These are phyloP conservation scores for Parnassius orleans DNA, from an alignment of 2,888 invertebrate species.

Conservation along the genomic window DNA sequence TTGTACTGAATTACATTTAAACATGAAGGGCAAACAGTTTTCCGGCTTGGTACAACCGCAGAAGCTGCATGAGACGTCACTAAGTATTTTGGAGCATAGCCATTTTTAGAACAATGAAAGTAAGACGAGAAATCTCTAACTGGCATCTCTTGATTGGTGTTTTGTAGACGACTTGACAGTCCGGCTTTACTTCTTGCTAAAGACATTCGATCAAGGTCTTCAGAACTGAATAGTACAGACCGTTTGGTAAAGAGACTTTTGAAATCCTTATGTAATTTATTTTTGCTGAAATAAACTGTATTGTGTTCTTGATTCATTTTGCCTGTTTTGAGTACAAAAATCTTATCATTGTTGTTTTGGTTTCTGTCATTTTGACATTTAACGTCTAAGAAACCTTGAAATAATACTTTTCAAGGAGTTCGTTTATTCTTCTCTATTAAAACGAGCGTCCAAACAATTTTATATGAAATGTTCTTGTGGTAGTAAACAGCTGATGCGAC, in stretches of 20 bases:
- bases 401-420: constrained; percentile 15
- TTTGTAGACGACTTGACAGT: background rate
- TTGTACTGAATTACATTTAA: background rate
- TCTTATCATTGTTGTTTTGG: constrained; percentile 25
- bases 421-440: constrained; percentile 30
- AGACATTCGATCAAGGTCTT: constrained; percentile 37
- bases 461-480: constrained; percentile 24
- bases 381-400: background rate
- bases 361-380: constrained; percentile 6
- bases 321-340: constrained; percentile 27
- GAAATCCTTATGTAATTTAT: constrained; percentile 5
- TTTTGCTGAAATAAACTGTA: constrained; percentile 30
- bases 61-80: constrained; percentile 13
- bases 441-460: constrained; percentile 41
- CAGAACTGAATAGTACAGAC: constrained; percentile 36
- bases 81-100: constrained; percentile 6
- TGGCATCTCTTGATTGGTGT: background rate
- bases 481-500: constrained; percentile 67
- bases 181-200: constrained; percentile 39
- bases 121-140: constrained; percentile 20
- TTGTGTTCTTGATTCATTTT: constrained; percentile 35
- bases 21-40: background rate
- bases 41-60: background rate
- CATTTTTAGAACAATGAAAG: constrained; percentile 1
- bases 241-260: constrained; percentile 1